A percentile compares a stretch with the other conserved stretches of the same genome.
phyloP scores from a whole-genome alignment of 2,888 invertebrate species.

The Leptinotarsa juncta region DNA sequence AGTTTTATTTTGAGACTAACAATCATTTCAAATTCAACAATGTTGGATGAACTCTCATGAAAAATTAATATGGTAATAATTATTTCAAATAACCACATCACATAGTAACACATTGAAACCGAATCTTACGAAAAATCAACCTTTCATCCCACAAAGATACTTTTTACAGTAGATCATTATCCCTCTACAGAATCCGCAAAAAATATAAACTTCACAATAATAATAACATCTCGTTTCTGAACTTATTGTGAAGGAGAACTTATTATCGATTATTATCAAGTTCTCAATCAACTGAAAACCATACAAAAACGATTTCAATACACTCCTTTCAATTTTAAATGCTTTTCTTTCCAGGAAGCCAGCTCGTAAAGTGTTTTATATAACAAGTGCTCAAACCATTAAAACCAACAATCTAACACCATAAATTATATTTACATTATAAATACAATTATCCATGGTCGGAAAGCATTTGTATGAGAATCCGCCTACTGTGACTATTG shows the following conservation, averaged over 20 bases:
- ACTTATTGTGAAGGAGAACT: neutral
- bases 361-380: neutral
- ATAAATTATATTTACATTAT: constrained; percentile 11
- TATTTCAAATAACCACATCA: too few species aligned
- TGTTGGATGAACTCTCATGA: too few species aligned
- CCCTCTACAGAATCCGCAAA: too few species aligned
- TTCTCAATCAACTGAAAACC: neutral
- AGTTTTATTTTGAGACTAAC: too few species aligned
- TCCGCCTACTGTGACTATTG: neutral
- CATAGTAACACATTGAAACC: too few species aligned
- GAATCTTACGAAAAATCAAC: too few species aligned
- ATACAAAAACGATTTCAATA: neutral
- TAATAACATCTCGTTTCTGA: neutral
- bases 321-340: neutral
- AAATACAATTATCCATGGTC: constrained; percentile 10
- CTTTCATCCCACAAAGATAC: too few species aligned
- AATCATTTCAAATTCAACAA: too few species aligned
- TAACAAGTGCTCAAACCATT: neutral
- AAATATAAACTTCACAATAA: too few species aligned
- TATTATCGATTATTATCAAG: neutral
- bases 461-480: neutral
- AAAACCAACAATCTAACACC: constrained; percentile 3
- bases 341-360: neutral
- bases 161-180: too few species aligned
- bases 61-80: too few species aligned